Evolutionary conservation across 1,140 invertebrate genomes (phyloP), one percentile per base, ranked within the genome.

Genomic region (Drosophila aff.): DNA sequence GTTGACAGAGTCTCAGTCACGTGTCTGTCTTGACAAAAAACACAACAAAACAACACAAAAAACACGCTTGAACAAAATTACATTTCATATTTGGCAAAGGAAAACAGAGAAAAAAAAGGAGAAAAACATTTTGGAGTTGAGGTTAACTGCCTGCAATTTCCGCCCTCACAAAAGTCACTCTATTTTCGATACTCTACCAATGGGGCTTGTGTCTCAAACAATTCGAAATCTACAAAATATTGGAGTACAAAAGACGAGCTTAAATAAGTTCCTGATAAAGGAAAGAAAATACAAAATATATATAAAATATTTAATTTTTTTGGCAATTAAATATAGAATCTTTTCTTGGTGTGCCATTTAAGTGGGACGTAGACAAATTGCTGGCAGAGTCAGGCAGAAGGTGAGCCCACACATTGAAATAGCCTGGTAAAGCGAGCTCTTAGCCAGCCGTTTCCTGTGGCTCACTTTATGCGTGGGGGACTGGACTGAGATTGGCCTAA

Each of bases 1-100:
- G 13, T 77, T 78, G 57, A 69, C 49, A 69, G 74, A 77, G 38
- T 11, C 4, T 21, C 57, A 78, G 73, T 61, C 71, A 73, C 68
- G 69, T 73, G 67, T 73, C 69, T 60, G 53, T 72, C 69, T 60
- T 36, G 62, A 47, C 40, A 67, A 31, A 15, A 59, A 47, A 38
- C 41, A 26, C 38, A 67, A 23, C 21, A 61, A 36, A 36, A 28
- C 40, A 13, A 71, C 16, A 46, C 21, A 40, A 41, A 46, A 61
- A 36, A 62, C 57, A 47, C 40, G 53, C 52, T 16, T 55, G 4
- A 53, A 41, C 36, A 23, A 72, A 73, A 73, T 61, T 57, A 73
- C 69, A 61, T 73, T 73, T 72, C 69, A 73, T 72, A 73, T 73
- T 72, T 71, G 52, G 66, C 43, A 15, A 50, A 4, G 23, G 9